phyloP scores from a whole-genome alignment of 2,888 invertebrate genomes.

The Erynnis tages region DNA sequence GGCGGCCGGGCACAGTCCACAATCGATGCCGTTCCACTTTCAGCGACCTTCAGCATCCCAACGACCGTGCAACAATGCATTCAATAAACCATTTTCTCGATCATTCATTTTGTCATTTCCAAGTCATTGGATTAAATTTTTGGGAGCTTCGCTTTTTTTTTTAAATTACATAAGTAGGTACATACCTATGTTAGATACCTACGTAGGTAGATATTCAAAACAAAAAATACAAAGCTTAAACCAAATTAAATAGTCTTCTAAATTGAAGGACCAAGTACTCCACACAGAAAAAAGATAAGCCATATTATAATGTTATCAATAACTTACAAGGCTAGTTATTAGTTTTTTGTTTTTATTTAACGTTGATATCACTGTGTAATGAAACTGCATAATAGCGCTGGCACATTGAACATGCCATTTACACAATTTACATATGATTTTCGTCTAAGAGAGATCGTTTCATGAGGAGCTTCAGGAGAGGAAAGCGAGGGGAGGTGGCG shows the following conservation, averaged over 20 bases:
- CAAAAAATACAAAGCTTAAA: too few relatives aligned
- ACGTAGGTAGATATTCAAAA: too few relatives aligned
- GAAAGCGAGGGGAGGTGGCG: constrained; percentile 49
- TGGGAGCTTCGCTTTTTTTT: too few relatives aligned
- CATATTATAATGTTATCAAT: too few relatives aligned
- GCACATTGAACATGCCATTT: constrained; percentile 43
- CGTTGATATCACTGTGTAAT: too few relatives aligned
- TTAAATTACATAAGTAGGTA: too few relatives aligned
- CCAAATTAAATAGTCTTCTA: too few relatives aligned
- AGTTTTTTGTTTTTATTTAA: too few relatives aligned
- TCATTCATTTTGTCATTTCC: constrained; percentile 2
- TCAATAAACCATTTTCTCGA: constrained; percentile 14
- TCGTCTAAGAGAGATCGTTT: constrained; percentile 58
- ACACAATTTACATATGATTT: constrained; percentile 60
- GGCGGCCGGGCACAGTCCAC: constrained; percentile 38
- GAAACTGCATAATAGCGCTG: neutral
- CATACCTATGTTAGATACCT: too few relatives aligned
- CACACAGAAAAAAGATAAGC: too few relatives aligned
- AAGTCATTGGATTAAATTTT: neutral
- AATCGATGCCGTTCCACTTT: constrained; percentile 56
- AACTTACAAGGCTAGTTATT: too few relatives aligned
- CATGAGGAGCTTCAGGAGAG: constrained; percentile 46
- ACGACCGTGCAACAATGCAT: constrained; percentile 35
- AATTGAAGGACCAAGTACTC: too few relatives aligned
- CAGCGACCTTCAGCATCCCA: constrained; percentile 43